Evolutionary conservation across 37 sponge, comb jelly and placozoan genomes (phyloP).

Genomic region (Cladorhizidae sp.): DNA sequence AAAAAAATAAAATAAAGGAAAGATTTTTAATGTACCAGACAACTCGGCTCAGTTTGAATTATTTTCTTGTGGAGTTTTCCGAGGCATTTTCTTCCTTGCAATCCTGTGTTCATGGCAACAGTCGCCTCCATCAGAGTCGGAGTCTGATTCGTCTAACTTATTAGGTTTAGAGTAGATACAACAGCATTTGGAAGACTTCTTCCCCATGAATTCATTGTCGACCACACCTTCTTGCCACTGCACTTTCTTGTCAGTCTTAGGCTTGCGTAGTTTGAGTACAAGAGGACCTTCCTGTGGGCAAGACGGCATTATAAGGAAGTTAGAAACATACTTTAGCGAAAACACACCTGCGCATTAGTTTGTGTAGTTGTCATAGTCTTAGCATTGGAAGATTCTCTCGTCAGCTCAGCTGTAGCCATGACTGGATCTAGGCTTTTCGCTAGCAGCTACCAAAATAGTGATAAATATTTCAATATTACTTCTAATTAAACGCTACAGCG

Average conservation of each 20-base stretch:
- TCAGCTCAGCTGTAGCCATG: background rate
- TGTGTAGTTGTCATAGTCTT: background rate
- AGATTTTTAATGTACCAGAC: too few species aligned
- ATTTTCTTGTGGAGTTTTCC: too few species aligned
- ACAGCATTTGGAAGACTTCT: slow-evolving; percentile 96
- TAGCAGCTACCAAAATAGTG: background rate
- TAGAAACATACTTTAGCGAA: background rate
- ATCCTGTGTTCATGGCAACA: slow-evolving; percentile 79
- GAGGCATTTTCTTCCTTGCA: slow-evolving; percentile 37
- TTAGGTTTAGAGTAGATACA: slow-evolving; percentile 89
- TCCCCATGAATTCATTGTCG: slow-evolving; percentile 97
- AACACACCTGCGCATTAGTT: background rate
- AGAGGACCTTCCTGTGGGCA: slow-evolving; percentile 25
- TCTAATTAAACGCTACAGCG: background rate
- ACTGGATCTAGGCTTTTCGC: background rate
- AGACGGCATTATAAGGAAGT: background rate
- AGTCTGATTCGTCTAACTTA: slow-evolving; percentile 68
- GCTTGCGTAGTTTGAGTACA: slow-evolving; percentile 73
- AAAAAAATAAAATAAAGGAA: too few species aligned
- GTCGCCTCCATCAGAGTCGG: slow-evolving; percentile 65
- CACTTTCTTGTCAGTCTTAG: slow-evolving; percentile 77
- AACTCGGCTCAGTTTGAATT: too few species aligned
- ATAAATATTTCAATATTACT: slow-evolving; percentile 1
- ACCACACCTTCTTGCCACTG: slow-evolving; percentile 91
- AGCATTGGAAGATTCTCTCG: background rate